Base-by-base conservation (phyloP, 2,113 vertebrate species). In the Trochalopteron elliotii region DNA sequence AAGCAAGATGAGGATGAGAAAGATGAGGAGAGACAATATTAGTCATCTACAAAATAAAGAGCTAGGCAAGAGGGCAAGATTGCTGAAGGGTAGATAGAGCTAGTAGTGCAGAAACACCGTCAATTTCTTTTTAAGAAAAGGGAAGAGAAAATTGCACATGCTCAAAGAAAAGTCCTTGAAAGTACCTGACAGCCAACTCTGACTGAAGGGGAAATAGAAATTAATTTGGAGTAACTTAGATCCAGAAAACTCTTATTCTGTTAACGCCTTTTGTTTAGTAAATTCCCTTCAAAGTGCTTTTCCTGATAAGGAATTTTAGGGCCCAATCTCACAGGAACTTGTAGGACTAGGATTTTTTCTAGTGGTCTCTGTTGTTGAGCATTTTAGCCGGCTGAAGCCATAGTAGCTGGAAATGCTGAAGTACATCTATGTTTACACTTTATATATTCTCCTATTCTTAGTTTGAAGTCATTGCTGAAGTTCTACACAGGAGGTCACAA, bases 1-100 rank as follows among this genome's bases (percentile, higher is more conserved):
- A 95, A 97, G 93, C 89, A 93, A 72, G 56, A 91, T 61, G 47
- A 95, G 68, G 74, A 83, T 96, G 95, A 97, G 90, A 83, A 93
- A 97, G 92, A 97, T 97, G 72, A 96, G 57, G 78, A 96, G 67
- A 95, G 97, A 97, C 97, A 97, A 77, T 86, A 65, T 87, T 92
- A 96, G 86, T 71, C 90, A 86, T 93, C 90, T 96, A 88, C 75
- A 93, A 86, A 94, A 84, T 59, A 87, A 90, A 95, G 83, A 94
- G 61, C 44, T 82, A 86, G 75, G 86, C 80, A 95, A 96, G 83
- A 94, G 52, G 90, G 76, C 67, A 94, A 91, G 79, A 90, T 85
- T 85, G 96, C 97, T 95, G 74, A 94, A 93, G 96, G 96, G 94
- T 78, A 94, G 77, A 95, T 83, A 84, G 87, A 96, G 63, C 89